Percentiles rank a stretch among this genome's conserved stretches.
These are phyloP conservation scores for Muscina levida DNA, from an alignment of 2,888 invertebrate genomes.

Conservation along the genomic window DNA sequence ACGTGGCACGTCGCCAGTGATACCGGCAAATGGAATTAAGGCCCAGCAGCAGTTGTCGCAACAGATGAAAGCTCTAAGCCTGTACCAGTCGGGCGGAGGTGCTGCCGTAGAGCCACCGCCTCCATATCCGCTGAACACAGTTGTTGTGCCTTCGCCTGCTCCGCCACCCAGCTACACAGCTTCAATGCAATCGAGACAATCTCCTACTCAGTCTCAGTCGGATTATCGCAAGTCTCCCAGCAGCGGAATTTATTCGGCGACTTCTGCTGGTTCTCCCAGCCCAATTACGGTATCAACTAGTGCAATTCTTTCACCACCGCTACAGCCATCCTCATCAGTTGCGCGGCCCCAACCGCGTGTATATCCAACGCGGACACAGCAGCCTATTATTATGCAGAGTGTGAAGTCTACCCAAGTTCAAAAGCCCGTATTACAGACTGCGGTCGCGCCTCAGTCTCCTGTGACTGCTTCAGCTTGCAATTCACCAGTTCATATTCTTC, in stretches of 20 bases:
- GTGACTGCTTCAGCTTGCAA: slow-evolving; percentile 82
- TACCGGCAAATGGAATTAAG: slow-evolving; percentile 83
- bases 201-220: slow-evolving; percentile 88
- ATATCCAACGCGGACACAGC: slow-evolving; percentile 91
- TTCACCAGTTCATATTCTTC: slow-evolving; percentile 79
- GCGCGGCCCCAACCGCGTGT: slow-evolving; percentile 91
- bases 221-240: slow-evolving; percentile 93
- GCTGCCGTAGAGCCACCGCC: slow-evolving; percentile 87
- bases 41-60: slow-evolving; percentile 93
- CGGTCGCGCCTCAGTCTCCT: slow-evolving; percentile 93
- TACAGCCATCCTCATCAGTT: slow-evolving; percentile 80
- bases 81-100: slow-evolving; percentile 85
- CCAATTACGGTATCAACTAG: slow-evolving; percentile 87
- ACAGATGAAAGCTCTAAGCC: slow-evolving; percentile 91
- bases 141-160: slow-evolving; percentile 77
- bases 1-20: slow-evolving; percentile 81
- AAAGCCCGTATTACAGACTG: slow-evolving; percentile 96
- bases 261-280: slow-evolving; percentile 91
- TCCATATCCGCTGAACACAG: slow-evolving; percentile 84
- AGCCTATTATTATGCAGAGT: slow-evolving; percentile 97
- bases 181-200: slow-evolving; percentile 92
- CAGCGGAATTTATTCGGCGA: slow-evolving; percentile 91
- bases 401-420: slow-evolving; percentile 97
- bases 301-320: slow-evolving; percentile 79
- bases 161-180: slow-evolving; percentile 90